phyloP scores from a whole-genome alignment of 2,888 invertebrate genomes.

The Diloba caeruleocephala region DNA sequence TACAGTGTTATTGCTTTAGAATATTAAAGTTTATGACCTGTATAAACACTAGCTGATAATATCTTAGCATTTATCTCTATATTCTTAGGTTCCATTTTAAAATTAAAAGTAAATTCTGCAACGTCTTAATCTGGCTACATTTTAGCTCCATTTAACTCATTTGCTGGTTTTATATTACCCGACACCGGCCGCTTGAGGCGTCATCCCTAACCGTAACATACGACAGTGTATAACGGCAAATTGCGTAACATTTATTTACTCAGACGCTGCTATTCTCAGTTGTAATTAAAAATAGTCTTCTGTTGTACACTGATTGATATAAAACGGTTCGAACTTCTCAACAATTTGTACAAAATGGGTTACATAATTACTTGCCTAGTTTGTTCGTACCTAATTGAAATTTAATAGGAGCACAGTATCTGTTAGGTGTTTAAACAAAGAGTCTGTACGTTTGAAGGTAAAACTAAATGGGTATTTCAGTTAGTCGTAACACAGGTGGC shows the following conservation, averaged over 20 bases:
- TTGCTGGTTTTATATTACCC: constrained; percentile 19
- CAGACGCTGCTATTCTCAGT: constrained; percentile 16
- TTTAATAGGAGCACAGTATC: constrained; percentile 34
- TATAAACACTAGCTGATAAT: constrained; percentile 24
- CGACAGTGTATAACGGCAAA: constrained; percentile 36
- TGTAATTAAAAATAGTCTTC: constrained; percentile 43
- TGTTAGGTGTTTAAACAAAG: constrained; percentile 28
- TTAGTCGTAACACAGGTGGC: neutral
- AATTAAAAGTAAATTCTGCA: constrained; percentile 10
- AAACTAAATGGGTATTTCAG: constrained; percentile 32
- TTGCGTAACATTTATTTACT: constrained; percentile 23
- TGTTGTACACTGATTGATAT: constrained; percentile 35
- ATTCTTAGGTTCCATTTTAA: constrained; percentile 5
- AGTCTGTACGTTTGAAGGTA: constrained; percentile 30
- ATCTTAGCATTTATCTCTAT: constrained; percentile 20
- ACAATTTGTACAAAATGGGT: constrained; percentile 27
- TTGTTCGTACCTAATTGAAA: constrained; percentile 41
- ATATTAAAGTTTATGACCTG: constrained; percentile 41
- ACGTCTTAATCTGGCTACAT: constrained; percentile 27
- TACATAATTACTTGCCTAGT: constrained; percentile 38
- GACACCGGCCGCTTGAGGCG: constrained; percentile 17
- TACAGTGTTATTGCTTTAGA: constrained; percentile 36
- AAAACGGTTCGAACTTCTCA: constrained; percentile 23
- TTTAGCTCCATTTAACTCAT: constrained; percentile 18
- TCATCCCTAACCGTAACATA: constrained; percentile 41